Evolutionary conservation across 2,113 vertebrate species (phyloP), one percentile per base, ranked within the genome.

Genomic region (Callaeas wilsoni): DNA sequence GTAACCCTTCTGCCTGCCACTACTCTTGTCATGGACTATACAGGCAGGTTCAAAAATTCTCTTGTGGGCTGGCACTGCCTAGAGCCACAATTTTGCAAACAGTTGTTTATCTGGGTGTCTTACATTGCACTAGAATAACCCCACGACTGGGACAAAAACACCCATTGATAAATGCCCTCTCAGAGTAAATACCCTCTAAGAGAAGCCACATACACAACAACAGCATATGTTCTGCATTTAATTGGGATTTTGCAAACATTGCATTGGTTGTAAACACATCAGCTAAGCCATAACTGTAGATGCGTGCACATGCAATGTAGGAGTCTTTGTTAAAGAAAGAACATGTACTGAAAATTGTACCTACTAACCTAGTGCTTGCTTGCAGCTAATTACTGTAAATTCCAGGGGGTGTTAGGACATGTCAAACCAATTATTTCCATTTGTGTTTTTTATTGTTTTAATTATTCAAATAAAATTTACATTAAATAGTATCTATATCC

Each of bases 81-180:
- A 85, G 89, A 83, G 82, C 33, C 35, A 80, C 92, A 86, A 16
- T 88, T 93, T 87, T 90, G 90, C 93, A 80, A 90, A 88, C 60
- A 82, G 62, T 87, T 96, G 84, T 96, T 97, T 82, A 90, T 95
- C 87, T 89, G 64, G 9, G 35, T 69, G 89, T 55, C 74, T 86
- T 92, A 47, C 62, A 64, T 16, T 93, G 90, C 85, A 91, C 90
- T 79, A 73, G 68, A 89, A 65, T 94, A 93, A 93, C 92, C 96
- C 26, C 44, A 55, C 35, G 62, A 60, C 71, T 23, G n/a, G 26
- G 42, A 94, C 76, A 91, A 86, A 93, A 90, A 23, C 84, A 93
- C 18, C 13, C 30, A 59, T 86, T 97, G 93, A 94, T 82, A 92
- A 94, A 79, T 19, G 37, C 49, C 32, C 50, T 86, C 69, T 21